Evolutionary conservation across 2,113 vertebrate genomes (phyloP).

Genomic region (Xenus cinereus): DNA sequence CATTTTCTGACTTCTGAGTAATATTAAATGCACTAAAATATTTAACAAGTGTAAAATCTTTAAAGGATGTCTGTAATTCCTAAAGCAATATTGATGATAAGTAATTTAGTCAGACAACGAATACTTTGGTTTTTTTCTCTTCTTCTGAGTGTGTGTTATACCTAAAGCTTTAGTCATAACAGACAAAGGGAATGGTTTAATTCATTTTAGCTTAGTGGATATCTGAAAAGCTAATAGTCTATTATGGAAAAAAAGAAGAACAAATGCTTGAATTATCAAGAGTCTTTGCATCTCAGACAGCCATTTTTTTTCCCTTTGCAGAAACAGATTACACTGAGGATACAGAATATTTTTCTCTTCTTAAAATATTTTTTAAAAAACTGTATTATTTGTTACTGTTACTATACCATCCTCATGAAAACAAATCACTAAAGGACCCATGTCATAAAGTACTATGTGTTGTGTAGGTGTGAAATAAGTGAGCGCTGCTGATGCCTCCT

Average conservation of each 20-base stretch:
- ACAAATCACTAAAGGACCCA: not conserved
- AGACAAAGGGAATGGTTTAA: not conserved
- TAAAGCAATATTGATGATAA: conserved; percentile 48
- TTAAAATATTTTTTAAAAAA: not conserved
- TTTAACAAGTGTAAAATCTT: conserved; percentile 62
- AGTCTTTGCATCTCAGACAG: not conserved
- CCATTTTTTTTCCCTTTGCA: not conserved
- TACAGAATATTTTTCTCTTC: not conserved
- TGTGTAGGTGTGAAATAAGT: not conserved
- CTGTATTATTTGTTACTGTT: not conserved
- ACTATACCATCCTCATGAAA: not conserved
- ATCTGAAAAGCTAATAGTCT: not conserved
- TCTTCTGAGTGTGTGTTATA: not conserved
- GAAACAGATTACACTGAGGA: not conserved
- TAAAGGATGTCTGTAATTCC: conserved; percentile 33
- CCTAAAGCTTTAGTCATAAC: not conserved
- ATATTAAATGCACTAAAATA: conserved; percentile 60
- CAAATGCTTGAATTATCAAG: not conserved
- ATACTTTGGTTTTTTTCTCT: not conserved
- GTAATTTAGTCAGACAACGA: not conserved
- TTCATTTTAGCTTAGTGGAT: conserved; percentile 1
- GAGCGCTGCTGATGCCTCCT: not conserved
- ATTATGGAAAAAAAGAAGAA: not conserved
- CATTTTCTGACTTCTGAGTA: not conserved
- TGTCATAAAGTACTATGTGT: not conserved